phyloP scores from a whole-genome alignment of 2,888 invertebrate genomes.

The Apomyelois bistriatella region DNA sequence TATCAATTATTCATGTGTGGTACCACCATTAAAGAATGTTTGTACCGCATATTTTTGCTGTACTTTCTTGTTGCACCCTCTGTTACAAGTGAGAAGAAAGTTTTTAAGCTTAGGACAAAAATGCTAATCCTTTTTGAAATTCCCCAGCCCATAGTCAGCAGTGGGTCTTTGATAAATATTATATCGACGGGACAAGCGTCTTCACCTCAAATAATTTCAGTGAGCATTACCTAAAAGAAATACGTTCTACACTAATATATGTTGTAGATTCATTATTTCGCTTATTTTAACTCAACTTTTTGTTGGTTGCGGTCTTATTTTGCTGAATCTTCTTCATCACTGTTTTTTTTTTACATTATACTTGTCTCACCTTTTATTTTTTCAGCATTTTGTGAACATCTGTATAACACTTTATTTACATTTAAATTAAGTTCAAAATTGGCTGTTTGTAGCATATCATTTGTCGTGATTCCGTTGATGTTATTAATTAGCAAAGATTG shows the following conservation, averaged over 20 bases:
- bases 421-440: too few species aligned
- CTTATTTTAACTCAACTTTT: slow-evolving; percentile 10
- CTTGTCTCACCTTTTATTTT: not conserved
- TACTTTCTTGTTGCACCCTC: too few species aligned
- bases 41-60: too few species aligned
- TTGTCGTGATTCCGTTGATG: too few species aligned
- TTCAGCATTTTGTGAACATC: not conserved
- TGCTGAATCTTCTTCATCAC: not conserved
- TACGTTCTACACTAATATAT: slow-evolving; percentile 38
- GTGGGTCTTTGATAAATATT: slow-evolving; percentile 75
- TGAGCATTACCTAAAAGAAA: slow-evolving; percentile 52
- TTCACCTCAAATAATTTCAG: slow-evolving; percentile 68
- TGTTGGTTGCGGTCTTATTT: slow-evolving; percentile 11
- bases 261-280: slow-evolving; percentile 12
- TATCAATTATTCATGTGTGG: too few species aligned
- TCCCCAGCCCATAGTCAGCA: slow-evolving; percentile 70
- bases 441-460: too few species aligned
- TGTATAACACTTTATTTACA: not conserved
- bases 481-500: too few species aligned
- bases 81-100: not conserved
- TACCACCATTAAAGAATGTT: too few species aligned
- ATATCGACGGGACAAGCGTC: slow-evolving; percentile 75
- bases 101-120: not conserved
- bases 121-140: slow-evolving; percentile 15
- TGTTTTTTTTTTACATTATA: not conserved